Conservation (phyloP, 2,888 invertebrate genomes). For the Bimastos eiseni region DNA sequence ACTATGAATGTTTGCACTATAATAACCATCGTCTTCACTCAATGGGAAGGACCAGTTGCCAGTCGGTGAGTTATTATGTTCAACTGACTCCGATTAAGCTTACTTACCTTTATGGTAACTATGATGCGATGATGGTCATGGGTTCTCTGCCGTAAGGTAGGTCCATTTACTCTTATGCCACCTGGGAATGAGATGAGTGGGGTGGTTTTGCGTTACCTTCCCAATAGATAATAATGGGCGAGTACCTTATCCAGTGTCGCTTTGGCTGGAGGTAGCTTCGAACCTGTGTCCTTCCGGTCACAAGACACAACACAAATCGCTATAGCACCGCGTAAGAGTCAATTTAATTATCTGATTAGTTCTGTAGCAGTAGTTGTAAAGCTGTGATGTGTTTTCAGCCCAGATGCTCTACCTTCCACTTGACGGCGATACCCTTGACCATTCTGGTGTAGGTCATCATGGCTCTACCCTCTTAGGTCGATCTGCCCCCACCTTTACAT, state of each 20-base stretch:
- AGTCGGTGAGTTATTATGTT: background rate
- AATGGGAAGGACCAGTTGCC: background rate
- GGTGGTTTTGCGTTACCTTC: no score
- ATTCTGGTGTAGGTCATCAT: slow-evolving; percentile 38
- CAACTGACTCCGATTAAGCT: background rate
- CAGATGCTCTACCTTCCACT: slow-evolving; percentile 43
- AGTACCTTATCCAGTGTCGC: no score
- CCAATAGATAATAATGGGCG: no score
- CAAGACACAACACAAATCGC: no score
- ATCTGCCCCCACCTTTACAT: slow-evolving; percentile 36
- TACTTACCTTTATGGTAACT: no score
- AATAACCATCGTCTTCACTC: background rate
- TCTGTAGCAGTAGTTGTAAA: background rate
- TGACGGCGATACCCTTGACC: slow-evolving; percentile 41
- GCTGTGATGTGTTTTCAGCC: slow-evolving; percentile 31
- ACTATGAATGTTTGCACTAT: background rate
- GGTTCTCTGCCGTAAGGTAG: no score
- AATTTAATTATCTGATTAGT: background rate
- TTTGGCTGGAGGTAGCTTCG: no score
- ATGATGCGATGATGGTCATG: no score
- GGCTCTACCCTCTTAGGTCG: slow-evolving; percentile 33
- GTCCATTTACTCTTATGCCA: no score
- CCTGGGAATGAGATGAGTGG: no score
- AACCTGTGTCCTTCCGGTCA: no score
- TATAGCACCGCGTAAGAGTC: no score